Percentiles rank a stretch among this genome's conserved stretches.
phyloP scores from a whole-genome alignment of 2,888 invertebrate genomes.

The Mechanitis messenoides region DNA sequence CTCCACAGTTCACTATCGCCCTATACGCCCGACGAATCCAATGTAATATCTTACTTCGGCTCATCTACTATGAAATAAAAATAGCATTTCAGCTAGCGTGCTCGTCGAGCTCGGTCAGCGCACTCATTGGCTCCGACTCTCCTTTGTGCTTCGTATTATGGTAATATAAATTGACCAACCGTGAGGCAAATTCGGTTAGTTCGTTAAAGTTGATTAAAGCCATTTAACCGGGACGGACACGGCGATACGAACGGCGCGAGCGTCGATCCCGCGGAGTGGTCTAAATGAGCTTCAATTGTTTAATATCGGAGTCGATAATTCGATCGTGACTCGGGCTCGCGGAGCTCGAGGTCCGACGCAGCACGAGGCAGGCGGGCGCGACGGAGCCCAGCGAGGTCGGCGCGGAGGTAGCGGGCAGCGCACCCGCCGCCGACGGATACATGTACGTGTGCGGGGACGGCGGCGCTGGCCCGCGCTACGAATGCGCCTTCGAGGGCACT shows the following conservation, averaged over 20 bases:
- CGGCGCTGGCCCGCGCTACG: conserved; percentile 57
- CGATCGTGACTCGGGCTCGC: conserved; percentile 42
- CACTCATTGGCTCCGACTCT: conserved; percentile 57
- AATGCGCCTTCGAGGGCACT: conserved; percentile 63
- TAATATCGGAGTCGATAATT: conserved; percentile 60
- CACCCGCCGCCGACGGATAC: conserved; percentile 65
- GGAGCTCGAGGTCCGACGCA: conserved; percentile 38
- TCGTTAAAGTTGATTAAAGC: conserved; percentile 78
- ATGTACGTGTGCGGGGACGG: conserved; percentile 71
- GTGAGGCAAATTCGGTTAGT: conserved; percentile 75
- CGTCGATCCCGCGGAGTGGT: conserved; percentile 65
- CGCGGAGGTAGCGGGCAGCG: conserved; percentile 68
- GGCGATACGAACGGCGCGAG: conserved; percentile 71
- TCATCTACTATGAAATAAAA: conserved; percentile 46
- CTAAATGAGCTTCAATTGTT: conserved; percentile 73
- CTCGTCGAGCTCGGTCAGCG: conserved; percentile 40
- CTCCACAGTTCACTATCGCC: conserved; percentile 35
- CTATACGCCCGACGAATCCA: conserved; percentile 50
- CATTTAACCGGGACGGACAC: conserved; percentile 74
- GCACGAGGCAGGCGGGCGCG: conserved; percentile 50
- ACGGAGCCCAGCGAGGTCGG: conserved; percentile 70
- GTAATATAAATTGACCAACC: conserved; percentile 78
- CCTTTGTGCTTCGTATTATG: conserved; percentile 60
- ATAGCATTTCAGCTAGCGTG: conserved; percentile 40
- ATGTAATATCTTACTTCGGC: conserved; percentile 47